Evolutionary conservation across 2,113 vertebrate species (phyloP), one percentile per base, ranked within the genome.

Genomic region (Bufo bufo): DNA sequence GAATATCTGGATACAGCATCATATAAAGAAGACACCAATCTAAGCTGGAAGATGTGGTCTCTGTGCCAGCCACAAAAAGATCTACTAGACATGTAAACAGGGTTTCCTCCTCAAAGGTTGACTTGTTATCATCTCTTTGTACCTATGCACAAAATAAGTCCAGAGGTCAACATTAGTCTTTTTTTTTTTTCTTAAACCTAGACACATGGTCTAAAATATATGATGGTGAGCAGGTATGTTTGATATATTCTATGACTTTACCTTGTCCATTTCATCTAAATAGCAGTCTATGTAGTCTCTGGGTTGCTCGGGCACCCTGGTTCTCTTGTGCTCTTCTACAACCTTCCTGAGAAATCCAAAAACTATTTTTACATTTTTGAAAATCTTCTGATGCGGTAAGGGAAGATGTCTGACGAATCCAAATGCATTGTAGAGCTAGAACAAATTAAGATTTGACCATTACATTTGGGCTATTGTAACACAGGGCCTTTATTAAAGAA

Each of bases 211-310:
- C 33, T 33, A 33, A 33, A 33, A 33, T 33, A 33, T 33, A 33
- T 33, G 33, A 33, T 33, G 33, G 33, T 33, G 33, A 33, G 33
- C 33, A 71, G 12, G 3, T 58, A 58, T 58, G 3, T 58, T 58
- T 52, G 52, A 52, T 52, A 52, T 52, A 9, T 52, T 61, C 16
- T 4, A 72, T 11, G 23, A 20, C 23, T 33, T 61, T 77, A 89
- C 81, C 83, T 90, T 91, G 61, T 91, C 89, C 10, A 90, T 85
- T 58, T 93, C 91, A 23, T 93, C 91, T 23, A 94, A 63, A 88
- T 93, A 94, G 54, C 91, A 90, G 56, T 94, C 91, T 56, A 89
- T 84, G 63, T 92, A 88, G 69, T 92, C 87, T 71, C 90, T 82
- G 17, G 90, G 91, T 78, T 93, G 69, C 84, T 88, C 89, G 43